These are phyloP conservation scores for Gymnobelideus leadbeateri DNA, from an alignment of 2,113 vertebrate genomes.

Conservation along the genomic window DNA sequence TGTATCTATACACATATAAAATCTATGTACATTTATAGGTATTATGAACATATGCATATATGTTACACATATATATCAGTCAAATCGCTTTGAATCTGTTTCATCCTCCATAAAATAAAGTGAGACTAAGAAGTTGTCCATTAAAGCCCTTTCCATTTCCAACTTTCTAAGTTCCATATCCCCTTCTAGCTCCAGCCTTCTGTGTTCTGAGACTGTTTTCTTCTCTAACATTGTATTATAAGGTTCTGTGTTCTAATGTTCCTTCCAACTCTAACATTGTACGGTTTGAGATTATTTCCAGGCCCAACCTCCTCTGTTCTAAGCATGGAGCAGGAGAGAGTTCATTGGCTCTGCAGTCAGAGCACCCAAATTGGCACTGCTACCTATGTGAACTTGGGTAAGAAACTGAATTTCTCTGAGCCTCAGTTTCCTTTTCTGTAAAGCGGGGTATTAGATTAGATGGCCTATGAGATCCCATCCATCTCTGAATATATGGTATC, in stretches of 20 bases:
- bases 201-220: background rate
- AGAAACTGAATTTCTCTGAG: background rate
- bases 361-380: background rate
- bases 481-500: background rate
- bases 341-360: background rate
- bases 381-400: background rate
- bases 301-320: background rate
- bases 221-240: background rate
- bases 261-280: background rate
- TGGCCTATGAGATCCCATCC: background rate
- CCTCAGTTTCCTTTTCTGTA: background rate
- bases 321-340: background rate
- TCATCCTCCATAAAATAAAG: background rate
- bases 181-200: background rate
- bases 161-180: background rate
- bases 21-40: background rate
- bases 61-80: too few relatives aligned
- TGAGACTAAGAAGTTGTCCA: background rate
- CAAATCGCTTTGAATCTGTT: background rate
- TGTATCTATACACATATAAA: too few relatives aligned
- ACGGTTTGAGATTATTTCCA: background rate
- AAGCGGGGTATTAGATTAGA: background rate
- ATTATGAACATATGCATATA: too few relatives aligned
- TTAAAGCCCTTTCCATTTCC: background rate
- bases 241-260: background rate